Conservation (phyloP, 2,888 invertebrate genomes). For the Amblyjoppa fuscipennis region DNA sequence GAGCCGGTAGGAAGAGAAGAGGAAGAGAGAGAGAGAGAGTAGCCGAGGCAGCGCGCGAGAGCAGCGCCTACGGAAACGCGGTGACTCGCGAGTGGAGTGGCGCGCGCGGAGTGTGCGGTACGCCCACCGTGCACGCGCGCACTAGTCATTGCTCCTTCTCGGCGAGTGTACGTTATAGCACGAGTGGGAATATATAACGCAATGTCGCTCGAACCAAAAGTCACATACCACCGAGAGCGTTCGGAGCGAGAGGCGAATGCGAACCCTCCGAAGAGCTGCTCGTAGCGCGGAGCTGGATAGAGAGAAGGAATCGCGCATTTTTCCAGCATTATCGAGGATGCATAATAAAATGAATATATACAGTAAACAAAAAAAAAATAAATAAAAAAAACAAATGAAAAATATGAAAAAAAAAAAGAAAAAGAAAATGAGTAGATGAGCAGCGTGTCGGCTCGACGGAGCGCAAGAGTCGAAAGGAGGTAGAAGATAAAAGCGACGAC, state of each 20-base stretch:
- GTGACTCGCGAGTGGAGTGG: constrained; percentile 57
- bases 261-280: neutral
- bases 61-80: constrained; percentile 54
- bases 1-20: neutral
- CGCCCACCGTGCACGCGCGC: constrained; percentile 73
- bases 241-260: constrained; percentile 29
- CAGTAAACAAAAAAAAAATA: neutral
- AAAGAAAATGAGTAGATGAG: neutral
- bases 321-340: neutral
- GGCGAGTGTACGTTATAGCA: constrained; percentile 45
- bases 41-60: constrained; percentile 9
- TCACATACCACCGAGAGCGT: neutral
- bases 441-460: neutral
- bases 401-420: neutral
- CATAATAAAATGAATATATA: neutral
- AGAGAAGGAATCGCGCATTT: neutral
- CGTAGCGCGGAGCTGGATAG: neutral
- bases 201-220: constrained; percentile 30
- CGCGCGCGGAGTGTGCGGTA: constrained; percentile 71
- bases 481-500: constrained; percentile 7
- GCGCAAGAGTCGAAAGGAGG: constrained; percentile 14
- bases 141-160: constrained; percentile 65
- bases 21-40: constrained; percentile 30
- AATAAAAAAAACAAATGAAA: neutral
- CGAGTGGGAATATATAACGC: constrained; percentile 21